Evolutionary conservation across 2,113 vertebrate genomes (phyloP), one percentile per base, ranked within the genome.

Genomic region (Cyanoramphus novaezelandiae): DNA sequence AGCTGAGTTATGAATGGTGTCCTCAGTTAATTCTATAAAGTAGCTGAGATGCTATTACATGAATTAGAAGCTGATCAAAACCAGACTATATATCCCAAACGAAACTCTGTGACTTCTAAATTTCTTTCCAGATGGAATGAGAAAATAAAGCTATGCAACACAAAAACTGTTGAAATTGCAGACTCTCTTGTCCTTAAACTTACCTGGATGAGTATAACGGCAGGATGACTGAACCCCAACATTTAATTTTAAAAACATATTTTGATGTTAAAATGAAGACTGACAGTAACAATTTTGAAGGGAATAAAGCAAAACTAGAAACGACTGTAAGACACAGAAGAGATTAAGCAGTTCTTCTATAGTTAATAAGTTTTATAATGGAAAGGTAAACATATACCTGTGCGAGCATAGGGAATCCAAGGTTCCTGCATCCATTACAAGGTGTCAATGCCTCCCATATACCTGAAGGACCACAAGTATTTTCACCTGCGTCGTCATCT

Each of bases 401-500:
- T 60, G 99, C 98, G 71, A 98, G 97, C 95, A 98, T 98, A 47
- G 99, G 98, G 81, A 99, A 99, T 87, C 99, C 99, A 2, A 99
- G 98, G 96, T 99, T 99, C 86, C 98, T 98, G 97, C 99, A 99
- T 95, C 99, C 99, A 41, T 99, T 99, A 97, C 99, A 99, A 60
- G 99, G 99, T 47, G 99, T 99, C 76, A 99, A 47, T 19, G 99
- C 98, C 95, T 99, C 99, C 99, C 99, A 99, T 94, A 99, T 98
- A 96, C 99, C 99, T 27, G 98, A 98, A 35, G 99, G 99, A 35
- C 99, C 99, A 71, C 99, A 99, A 20, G 97, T 98, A 94, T 98
- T 99, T 89, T 99, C 98, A 62, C 94, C 97, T 91, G 98, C 98
- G 6, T 99, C 99, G 11, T 99, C 99, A 41, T 99, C 99, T 20